phyloP scores from a whole-genome alignment of 2,797 vertebrate genomes.

The Uromys caudimaculatus region DNA sequence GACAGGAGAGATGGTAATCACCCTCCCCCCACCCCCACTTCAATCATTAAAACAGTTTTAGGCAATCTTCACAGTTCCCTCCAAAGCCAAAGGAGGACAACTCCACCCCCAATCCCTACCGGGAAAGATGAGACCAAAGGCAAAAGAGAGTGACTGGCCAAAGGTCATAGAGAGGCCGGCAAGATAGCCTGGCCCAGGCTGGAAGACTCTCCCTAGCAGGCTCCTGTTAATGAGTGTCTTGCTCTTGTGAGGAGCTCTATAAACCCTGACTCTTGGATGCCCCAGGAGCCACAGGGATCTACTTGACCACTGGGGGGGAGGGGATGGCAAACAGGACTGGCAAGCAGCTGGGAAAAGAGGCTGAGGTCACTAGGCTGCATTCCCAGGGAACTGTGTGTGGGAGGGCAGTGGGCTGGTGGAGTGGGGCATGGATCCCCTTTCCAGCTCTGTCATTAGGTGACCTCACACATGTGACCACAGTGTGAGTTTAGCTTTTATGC shows the following conservation, averaged over 20 bases:
- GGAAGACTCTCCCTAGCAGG: background rate
- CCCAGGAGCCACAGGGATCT: background rate
- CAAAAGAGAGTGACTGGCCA: background rate
- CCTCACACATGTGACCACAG: background rate
- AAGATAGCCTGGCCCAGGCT: background rate
- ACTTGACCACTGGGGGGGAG: background rate
- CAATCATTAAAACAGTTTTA: background rate
- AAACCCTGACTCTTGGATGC: background rate
- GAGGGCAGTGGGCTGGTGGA: no score
- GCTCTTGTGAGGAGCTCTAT: no score
- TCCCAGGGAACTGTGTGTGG: background rate
- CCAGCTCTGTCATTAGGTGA: background rate
- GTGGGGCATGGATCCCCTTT: background rate
- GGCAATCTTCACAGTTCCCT: background rate
- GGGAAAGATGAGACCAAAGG: background rate
- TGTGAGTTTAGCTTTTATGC: background rate
- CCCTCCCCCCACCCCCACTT: no score
- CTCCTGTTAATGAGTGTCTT: background rate
- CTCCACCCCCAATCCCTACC: background rate
- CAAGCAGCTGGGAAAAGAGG: background rate
- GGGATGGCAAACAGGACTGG: background rate
- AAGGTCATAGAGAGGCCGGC: background rate
- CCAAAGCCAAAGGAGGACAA: background rate
- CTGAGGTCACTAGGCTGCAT: background rate
- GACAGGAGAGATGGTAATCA: background rate